A percentile compares a stretch with the other conserved stretches of the same genome.
Evolutionary conservation across 1,140 invertebrate species (phyloP).

Genomic region (Thalassaphorura encarpata): DNA sequence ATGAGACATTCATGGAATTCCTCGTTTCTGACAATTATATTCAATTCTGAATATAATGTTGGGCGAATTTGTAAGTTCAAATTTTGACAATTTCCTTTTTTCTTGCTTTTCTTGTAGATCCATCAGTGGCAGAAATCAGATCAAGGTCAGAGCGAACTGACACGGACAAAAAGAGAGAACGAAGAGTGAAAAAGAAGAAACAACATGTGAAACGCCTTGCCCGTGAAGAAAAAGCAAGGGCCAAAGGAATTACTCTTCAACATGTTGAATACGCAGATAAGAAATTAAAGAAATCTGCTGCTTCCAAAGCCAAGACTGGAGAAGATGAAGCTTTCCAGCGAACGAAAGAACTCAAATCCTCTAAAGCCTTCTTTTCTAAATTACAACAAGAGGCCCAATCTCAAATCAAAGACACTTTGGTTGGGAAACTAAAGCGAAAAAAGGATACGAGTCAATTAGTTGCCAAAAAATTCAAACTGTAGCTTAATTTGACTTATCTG

Average conservation of each 20-base stretch:
- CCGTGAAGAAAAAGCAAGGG: slow-evolving; percentile 45
- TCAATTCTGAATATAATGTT: neutral
- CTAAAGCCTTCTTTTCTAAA: slow-evolving; percentile 68
- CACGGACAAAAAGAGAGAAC: slow-evolving; percentile 81
- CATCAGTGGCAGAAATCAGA: slow-evolving; percentile 64
- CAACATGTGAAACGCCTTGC: slow-evolving; percentile 49
- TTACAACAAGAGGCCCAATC: slow-evolving; percentile 60
- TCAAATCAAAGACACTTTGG: slow-evolving; percentile 2
- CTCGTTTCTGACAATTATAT: slow-evolving; percentile 22
- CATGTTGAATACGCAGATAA: slow-evolving; percentile 51
- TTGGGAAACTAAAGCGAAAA: no score
- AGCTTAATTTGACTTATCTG: no score
- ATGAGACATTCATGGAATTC: slow-evolving; percentile 23
- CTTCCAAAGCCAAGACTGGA: slow-evolving; percentile 53
- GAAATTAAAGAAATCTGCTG: slow-evolving; percentile 47
- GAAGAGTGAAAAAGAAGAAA: slow-evolving; percentile 72
- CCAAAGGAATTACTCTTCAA: slow-evolving; percentile 40
- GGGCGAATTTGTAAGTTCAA: neutral
- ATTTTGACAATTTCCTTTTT: slow-evolving; percentile 11
- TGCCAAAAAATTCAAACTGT: no score
- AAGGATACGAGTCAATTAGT: no score
- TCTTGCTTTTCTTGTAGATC: slow-evolving; percentile 46
- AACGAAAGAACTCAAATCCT: slow-evolving; percentile 56
- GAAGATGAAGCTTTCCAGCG: slow-evolving; percentile 44
- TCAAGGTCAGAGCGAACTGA: slow-evolving; percentile 66